A percentile compares a stretch with the other conserved stretches of the same genome.
These are phyloP conservation scores for Galagoides demidoff DNA, from an alignment of 2,797 vertebrate species.

Conservation along the genomic window DNA sequence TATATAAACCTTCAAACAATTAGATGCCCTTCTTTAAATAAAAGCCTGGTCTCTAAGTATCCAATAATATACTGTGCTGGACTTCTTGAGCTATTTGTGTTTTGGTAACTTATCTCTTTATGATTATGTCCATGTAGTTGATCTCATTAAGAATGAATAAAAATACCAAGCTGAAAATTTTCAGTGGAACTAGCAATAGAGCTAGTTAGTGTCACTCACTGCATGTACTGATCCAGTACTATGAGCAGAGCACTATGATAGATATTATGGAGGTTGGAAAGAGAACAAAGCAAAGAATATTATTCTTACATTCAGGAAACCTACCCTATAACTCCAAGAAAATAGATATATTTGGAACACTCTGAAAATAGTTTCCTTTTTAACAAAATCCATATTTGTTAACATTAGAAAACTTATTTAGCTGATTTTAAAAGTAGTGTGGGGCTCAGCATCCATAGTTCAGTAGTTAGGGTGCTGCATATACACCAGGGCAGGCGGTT, in stretches of 20 bases:
- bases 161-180: neutral
- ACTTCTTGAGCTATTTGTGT: neutral
- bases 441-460: too few species aligned
- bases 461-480: too few species aligned
- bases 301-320: neutral
- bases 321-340: neutral
- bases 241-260: neutral
- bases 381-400: neutral
- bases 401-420: neutral
- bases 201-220: neutral
- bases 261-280: neutral
- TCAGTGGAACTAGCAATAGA: neutral
- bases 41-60: neutral
- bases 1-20: neutral
- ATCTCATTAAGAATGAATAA: slow-evolving; percentile 17
- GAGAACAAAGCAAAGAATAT: neutral
- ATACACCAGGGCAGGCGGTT: too few species aligned
- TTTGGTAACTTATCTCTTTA: neutral
- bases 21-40: neutral
- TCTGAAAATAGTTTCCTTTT: neutral
- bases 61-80: neutral
- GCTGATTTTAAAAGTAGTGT: neutral
- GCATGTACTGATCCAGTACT: neutral
- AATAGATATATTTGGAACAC: neutral
- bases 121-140: slow-evolving; percentile 16